Evolutionary conservation across 1,140 invertebrate genomes (phyloP).

Genomic region (Copidosoma floridanum): DNA sequence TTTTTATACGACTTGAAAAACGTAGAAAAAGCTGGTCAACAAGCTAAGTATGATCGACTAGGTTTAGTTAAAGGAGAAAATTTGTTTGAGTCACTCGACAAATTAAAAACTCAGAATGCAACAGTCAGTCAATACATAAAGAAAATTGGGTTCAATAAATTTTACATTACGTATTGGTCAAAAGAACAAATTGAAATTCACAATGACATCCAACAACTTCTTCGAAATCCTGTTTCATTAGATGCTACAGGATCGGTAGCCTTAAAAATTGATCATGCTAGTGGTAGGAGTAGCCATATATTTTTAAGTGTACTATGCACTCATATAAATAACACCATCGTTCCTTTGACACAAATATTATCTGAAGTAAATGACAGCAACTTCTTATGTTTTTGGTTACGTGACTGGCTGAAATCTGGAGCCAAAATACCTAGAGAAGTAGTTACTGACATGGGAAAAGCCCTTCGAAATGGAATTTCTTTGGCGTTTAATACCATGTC

Average conservation of each 20-base stretch:
- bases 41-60: background rate
- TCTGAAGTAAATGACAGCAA: background rate
- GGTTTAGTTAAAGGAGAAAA: background rate
- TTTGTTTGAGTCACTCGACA: background rate
- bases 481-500: background rate
- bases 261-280: background rate
- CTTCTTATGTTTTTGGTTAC: background rate
- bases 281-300: background rate
- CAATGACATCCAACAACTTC: background rate
- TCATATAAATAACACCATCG: background rate
- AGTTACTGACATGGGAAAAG: background rate
- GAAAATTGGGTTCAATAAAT: background rate
- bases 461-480: background rate
- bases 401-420: background rate
- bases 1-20: background rate
- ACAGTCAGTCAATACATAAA: background rate
- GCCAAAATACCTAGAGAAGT: background rate
- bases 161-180: conserved; percentile 3
- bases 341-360: background rate
- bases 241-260: background rate
- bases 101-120: background rate
- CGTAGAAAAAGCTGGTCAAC: background rate
- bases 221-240: background rate
- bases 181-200: background rate
- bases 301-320: background rate